A percentile compares a stretch with the other conserved stretches of the same genome.
phyloP scores from a whole-genome alignment of 2,888 invertebrate genomes.

The Protodeltote pygarga region DNA sequence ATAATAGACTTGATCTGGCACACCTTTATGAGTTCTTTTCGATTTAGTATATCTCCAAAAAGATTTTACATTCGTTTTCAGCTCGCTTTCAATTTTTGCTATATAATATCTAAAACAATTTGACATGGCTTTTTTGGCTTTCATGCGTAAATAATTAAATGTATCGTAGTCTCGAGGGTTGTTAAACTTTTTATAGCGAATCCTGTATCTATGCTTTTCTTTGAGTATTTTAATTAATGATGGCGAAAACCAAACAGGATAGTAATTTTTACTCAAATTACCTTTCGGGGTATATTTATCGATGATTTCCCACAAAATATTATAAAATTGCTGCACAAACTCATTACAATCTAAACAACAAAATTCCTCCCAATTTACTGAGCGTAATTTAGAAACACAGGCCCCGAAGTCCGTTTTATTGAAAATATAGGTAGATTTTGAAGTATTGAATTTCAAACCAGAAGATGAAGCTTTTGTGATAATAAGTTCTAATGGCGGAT shows the following conservation, averaged over 20 bases:
- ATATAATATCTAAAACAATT: slow-evolving; percentile 1
- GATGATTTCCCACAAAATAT: slow-evolving; percentile 3
- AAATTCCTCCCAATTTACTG: not conserved
- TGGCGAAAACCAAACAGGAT: slow-evolving; percentile 2
- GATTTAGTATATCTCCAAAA: slow-evolving; percentile 8
- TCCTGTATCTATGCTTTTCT: slow-evolving; percentile 6
- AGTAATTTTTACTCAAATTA: not conserved
- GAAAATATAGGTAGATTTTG: not conserved
- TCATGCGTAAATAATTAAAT: not conserved
- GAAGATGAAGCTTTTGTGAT: not conserved
- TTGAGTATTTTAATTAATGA: slow-evolving; percentile 4
- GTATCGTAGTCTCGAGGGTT: slow-evolving; percentile 8
- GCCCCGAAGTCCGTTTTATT: not conserved
- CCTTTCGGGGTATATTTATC: slow-evolving; percentile 10
- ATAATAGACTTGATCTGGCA: not conserved
- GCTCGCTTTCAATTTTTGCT: not conserved
- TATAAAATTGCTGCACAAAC: not conserved
- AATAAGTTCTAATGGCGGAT: not conserved
- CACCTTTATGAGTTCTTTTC: not conserved
- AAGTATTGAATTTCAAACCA: not conserved
- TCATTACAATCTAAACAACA: slow-evolving; percentile 1
- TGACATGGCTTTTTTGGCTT: not conserved
- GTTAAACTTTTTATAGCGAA: slow-evolving; percentile 2
- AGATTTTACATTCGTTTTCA: slow-evolving; percentile 1
- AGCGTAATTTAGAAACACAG: not conserved